Conservation (phyloP, 2,888 invertebrate species). For the Leptogaster cylindrica region DNA sequence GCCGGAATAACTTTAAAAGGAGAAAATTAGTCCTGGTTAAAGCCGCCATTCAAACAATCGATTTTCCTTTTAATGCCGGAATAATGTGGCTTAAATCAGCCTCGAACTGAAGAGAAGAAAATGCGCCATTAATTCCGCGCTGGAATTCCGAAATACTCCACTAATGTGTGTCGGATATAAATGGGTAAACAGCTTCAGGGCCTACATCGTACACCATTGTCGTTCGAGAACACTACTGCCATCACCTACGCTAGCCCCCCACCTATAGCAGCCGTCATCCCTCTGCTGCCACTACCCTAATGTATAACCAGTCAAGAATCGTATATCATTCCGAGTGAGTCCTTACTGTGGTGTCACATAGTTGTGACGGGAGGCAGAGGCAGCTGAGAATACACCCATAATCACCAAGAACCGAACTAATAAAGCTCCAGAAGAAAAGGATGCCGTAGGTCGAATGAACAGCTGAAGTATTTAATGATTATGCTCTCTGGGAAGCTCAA, state of each 20-base stretch:
- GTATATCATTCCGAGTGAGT: slow-evolving; percentile 46
- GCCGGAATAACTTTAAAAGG: not conserved
- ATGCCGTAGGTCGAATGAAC: slow-evolving; percentile 36
- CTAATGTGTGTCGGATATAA: slow-evolving; percentile 39
- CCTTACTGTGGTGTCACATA: slow-evolving; percentile 19
- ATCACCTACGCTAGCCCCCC: not conserved
- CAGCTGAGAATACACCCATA: not conserved
- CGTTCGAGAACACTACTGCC: not conserved
- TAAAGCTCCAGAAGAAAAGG: slow-evolving; percentile 41
- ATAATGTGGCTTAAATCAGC: slow-evolving; percentile 31
- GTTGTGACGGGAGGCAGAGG: not conserved
- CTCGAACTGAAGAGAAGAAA: slow-evolving; percentile 18
- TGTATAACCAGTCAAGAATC: slow-evolving; percentile 42
- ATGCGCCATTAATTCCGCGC: slow-evolving; percentile 27
- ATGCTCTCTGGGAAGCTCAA: slow-evolving; percentile 39
- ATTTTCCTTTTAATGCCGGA: slow-evolving; percentile 19
- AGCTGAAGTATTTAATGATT: slow-evolving; percentile 44
- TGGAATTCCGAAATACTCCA: slow-evolving; percentile 37
- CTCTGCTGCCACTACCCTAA: too few relatives aligned
- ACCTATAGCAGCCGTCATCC: slow-evolving; percentile 32
- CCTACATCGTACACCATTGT: slow-evolving; percentile 10
- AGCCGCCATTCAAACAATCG: slow-evolving; percentile 10
- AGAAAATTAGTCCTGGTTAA: slow-evolving; percentile 20
- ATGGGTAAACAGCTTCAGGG: slow-evolving; percentile 31
- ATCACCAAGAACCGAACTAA: slow-evolving; percentile 40